phyloP scores from a whole-genome alignment of 2,797 vertebrate genomes.

The Podarcis siculus region DNA sequence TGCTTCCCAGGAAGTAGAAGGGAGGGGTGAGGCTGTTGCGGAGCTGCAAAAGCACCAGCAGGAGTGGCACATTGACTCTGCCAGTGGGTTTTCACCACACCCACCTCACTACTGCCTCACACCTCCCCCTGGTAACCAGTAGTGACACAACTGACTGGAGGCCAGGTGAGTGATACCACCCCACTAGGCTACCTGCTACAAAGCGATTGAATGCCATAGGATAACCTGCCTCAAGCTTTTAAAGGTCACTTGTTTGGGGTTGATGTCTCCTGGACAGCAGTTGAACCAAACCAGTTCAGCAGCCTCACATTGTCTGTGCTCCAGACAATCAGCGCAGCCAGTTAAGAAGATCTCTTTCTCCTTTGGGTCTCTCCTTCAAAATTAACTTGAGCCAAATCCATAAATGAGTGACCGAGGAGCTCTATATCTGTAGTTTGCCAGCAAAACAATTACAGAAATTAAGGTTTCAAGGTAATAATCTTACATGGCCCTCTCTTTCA shows the following conservation, averaged over 20 bases:
- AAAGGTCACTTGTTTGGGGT: background rate
- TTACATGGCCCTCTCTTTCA: constrained; percentile 40
- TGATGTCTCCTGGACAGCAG: background rate
- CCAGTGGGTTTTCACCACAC: too few relatives aligned
- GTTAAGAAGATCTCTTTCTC: background rate
- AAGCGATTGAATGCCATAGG: constrained; percentile 16
- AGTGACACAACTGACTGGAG: too few relatives aligned
- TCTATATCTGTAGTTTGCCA: constrained; percentile 58
- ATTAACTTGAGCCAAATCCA: constrained; percentile 31
- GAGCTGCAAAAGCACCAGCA: too few relatives aligned
- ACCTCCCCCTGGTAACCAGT: too few relatives aligned
- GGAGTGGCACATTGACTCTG: too few relatives aligned
- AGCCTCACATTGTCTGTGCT: background rate
- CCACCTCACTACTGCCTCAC: too few relatives aligned
- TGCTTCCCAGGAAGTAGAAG: too few relatives aligned
- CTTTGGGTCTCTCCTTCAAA: constrained; percentile 17
- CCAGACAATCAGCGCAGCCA: background rate
- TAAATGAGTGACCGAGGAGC: constrained; percentile 51
- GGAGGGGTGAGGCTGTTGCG: too few relatives aligned
- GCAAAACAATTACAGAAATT: constrained; percentile 60
- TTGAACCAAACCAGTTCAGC: background rate
- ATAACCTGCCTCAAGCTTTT: background rate
- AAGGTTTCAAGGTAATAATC: constrained; percentile 22
- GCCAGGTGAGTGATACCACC: too few relatives aligned
- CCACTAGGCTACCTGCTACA: too few relatives aligned